Conservation (phyloP, 1,140 invertebrate species). For the Coelopa frigida region DNA sequence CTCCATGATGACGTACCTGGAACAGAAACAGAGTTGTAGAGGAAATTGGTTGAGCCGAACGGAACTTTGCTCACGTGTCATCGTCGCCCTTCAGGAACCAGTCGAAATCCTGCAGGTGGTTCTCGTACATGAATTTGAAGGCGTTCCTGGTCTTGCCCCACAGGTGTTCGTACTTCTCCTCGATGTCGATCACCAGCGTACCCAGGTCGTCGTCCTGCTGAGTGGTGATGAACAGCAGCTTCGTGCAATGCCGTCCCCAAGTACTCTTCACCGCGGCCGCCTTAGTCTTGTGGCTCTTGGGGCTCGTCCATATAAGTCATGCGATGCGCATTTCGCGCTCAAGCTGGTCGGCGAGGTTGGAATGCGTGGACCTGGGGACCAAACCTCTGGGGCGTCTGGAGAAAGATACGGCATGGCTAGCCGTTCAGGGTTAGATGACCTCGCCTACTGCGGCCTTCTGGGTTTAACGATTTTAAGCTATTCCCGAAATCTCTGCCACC, state of each 20-base stretch:
- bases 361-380: too few species aligned
- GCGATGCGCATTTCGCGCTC: slow-evolving; percentile 66
- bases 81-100: slow-evolving; percentile 95
- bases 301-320: slow-evolving; percentile 93
- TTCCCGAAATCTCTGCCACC: too few species aligned
- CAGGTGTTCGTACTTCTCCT: slow-evolving; percentile 77
- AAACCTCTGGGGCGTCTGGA: too few species aligned
- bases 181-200: slow-evolving; percentile 55
- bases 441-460: too few species aligned
- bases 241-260: slow-evolving; percentile 90
- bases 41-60: too few species aligned
- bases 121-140: slow-evolving; percentile 76
- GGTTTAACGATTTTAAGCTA: too few species aligned
- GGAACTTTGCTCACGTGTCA: slow-evolving; percentile 69
- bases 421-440: too few species aligned
- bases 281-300: slow-evolving; percentile 78
- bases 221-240: slow-evolving; percentile 81
- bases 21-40: slow-evolving; percentile 55
- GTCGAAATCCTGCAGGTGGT: slow-evolving; percentile 73
- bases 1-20: slow-evolving; percentile 69
- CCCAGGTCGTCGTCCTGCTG: slow-evolving; percentile 53
- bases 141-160: slow-evolving; percentile 95
- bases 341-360: slow-evolving; percentile 17
- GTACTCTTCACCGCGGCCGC: slow-evolving; percentile 86
- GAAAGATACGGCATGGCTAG: too few species aligned